Conservation (phyloP, 2,113 vertebrate species). For the Hemichromis elongatus region DNA sequence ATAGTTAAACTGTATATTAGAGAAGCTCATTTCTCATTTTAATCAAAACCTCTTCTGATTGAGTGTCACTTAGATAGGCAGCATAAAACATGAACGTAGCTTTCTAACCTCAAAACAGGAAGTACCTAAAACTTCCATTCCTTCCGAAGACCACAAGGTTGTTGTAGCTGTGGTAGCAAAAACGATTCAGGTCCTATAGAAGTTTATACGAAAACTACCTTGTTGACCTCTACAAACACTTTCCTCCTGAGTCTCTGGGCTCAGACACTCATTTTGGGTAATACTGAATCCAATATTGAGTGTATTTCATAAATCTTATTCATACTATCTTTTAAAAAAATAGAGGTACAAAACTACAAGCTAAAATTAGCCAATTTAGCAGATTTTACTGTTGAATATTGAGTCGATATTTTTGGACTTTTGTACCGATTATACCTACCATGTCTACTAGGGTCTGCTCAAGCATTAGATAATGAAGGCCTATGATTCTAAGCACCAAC, state of each 20-base stretch:
- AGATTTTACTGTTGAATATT: background rate
- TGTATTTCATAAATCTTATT: background rate
- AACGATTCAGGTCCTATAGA: background rate
- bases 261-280: background rate
- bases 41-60: background rate
- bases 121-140: background rate
- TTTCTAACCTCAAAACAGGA: background rate
- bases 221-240: background rate
- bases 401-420: background rate
- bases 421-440: fast-evolving
- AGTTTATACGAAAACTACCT: background rate
- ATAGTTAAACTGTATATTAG: background rate
- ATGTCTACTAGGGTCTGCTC: background rate
- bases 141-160: background rate
- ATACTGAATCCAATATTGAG: background rate
- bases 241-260: background rate
- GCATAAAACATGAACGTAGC: background rate
- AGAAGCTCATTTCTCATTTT: background rate
- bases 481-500: background rate
- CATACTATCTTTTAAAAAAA: background rate
- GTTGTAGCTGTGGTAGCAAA: background rate
- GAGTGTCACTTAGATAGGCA: background rate
- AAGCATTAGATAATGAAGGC: background rate
- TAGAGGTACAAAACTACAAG: fast-evolving
- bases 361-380: background rate